Base-by-base conservation (phyloP, 2,113 vertebrate genomes). In the Rhabdomys dilectus region DNA sequence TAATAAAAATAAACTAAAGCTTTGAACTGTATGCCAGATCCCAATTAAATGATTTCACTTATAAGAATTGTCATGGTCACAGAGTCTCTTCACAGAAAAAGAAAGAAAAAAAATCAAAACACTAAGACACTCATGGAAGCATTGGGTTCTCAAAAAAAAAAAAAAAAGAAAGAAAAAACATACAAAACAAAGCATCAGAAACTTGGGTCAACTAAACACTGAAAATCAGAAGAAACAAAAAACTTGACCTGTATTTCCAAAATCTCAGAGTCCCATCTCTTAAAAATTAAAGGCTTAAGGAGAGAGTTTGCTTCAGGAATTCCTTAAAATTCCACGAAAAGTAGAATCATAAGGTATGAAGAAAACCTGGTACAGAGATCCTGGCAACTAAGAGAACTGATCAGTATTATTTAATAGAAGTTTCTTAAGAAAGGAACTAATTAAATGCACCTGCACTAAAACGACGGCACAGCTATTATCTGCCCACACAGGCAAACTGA, bases 381-480 rank as follows among this genome's bases (percentile, higher is more conserved):
- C 95, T 64, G 81, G 90, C 81, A 75, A 58, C 81, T 91, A 56
- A 88, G 39, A 91, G 22, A 17, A 60, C 42, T 96, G 93, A 94
- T 80, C 72, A 36, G 73, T 97, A 80, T 91, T 64, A 34, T 89
- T 89, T 87, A 96, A 72, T 42, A 97, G 92, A 92, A 97, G 73
- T 31, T 17, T 93, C 62, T 88, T 3, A 36, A 95, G 78, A 95
- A 98, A 97, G 93, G 62, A 96, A 89, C 87, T 70, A 97, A 94
- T 97, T 95, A 97, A 95, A 97, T 93, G 58, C 72, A 85, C 94
- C 92, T 94, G 42, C 96, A 97, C 68, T 97, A 97, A 98, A 97
- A 91, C 97, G 62, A 91, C 93, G 98, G 76, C 88, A 88, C 91
- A 96, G 77, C 89, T 94, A 86, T 97, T 98, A 96, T 97, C 95